phyloP scores from a whole-genome alignment of 2,797 vertebrate genomes.

The Fistularia tabacaria region DNA sequence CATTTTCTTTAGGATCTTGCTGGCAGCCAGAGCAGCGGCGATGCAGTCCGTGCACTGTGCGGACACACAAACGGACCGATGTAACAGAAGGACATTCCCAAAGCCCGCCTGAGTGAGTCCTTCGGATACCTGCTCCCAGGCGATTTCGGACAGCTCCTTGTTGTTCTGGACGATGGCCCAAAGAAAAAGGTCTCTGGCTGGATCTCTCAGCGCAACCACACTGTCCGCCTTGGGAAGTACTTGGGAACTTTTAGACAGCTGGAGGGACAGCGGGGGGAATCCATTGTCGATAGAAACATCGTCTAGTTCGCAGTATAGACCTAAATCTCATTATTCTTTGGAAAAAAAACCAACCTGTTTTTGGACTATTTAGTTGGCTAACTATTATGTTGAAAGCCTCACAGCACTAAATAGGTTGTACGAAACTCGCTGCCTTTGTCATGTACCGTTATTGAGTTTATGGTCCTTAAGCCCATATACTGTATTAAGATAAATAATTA shows the following conservation, averaged over 20 bases:
- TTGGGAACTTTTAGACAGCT: conserved; percentile 44
- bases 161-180: conserved; percentile 91
- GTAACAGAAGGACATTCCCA: background rate
- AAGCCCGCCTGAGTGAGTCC: background rate
- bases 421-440: no score
- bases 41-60: conserved; percentile 86
- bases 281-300: no score
- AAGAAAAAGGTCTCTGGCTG: conserved; percentile 86
- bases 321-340: no score
- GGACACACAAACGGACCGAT: background rate
- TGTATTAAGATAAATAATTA: no score
- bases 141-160: conserved; percentile 84
- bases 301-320: no score
- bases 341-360: no score
- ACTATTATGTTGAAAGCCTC: no score
- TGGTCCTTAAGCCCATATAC: no score
- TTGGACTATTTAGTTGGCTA: no score
- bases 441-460: no score
- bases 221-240: conserved; percentile 2
- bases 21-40: conserved; percentile 85
- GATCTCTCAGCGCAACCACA: conserved; percentile 58
- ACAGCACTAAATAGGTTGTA: no score
- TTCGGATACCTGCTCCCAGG: conserved; percentile 88
- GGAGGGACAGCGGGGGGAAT: conserved; percentile 1
- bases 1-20: conserved; percentile 90